These are phyloP conservation scores for Megaptera novaeangliae DNA, from an alignment of 2,113 vertebrate species.

Conservation along the genomic window DNA sequence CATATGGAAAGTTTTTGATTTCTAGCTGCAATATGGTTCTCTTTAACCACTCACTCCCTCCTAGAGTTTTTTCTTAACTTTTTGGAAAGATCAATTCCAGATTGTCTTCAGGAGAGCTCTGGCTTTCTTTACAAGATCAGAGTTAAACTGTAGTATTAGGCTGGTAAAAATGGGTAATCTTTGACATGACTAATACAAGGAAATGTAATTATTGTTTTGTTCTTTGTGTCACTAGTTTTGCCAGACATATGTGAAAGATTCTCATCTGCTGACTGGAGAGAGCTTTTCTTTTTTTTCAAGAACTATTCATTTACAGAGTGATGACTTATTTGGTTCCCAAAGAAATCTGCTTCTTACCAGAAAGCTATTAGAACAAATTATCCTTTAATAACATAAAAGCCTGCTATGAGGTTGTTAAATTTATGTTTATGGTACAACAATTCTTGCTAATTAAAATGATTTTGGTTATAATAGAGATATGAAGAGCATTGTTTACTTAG, in stretches of 20 bases:
- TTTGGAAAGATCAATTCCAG: neutral
- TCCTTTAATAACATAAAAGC: slow-evolving; percentile 51
- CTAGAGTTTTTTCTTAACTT: neutral
- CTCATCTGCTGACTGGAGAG: slow-evolving; percentile 23
- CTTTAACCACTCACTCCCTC: neutral
- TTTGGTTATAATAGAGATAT: slow-evolving; percentile 36
- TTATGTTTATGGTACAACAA: slow-evolving; percentile 53
- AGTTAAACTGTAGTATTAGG: neutral
- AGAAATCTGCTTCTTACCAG: slow-evolving; percentile 41
- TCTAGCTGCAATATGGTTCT: neutral
- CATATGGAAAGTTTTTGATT: slow-evolving; percentile 35
- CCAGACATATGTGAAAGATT: slow-evolving; percentile 37
- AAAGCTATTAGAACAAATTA: slow-evolving; percentile 60
- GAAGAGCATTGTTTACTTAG: slow-evolving; percentile 52
- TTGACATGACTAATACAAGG: slow-evolving; percentile 38
- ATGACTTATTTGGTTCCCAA: slow-evolving; percentile 51
- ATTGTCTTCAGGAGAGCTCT: neutral
- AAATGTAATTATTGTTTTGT: slow-evolving; percentile 53
- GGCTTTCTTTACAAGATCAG: neutral
- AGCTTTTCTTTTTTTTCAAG: neutral
- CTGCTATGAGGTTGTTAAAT: slow-evolving; percentile 52
- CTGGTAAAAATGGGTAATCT: neutral
- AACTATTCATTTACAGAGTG: slow-evolving; percentile 4
- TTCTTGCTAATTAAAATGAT: slow-evolving; percentile 66
- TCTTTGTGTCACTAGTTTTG: slow-evolving; percentile 30